These are phyloP conservation scores for Agrotis clavis DNA, from an alignment of 2,888 invertebrate species.

Conservation along the genomic window DNA sequence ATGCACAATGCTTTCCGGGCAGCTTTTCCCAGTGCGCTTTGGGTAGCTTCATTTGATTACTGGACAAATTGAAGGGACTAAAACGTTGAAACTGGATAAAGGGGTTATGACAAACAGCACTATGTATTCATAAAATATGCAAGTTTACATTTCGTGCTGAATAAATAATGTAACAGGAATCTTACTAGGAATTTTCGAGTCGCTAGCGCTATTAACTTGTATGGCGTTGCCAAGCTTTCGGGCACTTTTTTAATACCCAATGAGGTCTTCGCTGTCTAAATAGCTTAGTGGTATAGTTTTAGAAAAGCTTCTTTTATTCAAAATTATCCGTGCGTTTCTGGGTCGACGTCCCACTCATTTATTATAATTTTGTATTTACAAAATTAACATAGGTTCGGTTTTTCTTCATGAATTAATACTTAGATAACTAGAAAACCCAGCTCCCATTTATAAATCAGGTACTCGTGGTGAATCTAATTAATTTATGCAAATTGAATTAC, in stretches of 20 bases:
- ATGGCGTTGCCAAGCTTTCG: no score
- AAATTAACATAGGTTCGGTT: no score
- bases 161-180: background rate
- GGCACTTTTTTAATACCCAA: no score
- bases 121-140: slow-evolving; percentile 27
- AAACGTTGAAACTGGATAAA: background rate
- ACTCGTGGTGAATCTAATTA: slow-evolving; percentile 15
- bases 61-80: slow-evolving; percentile 18
- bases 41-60: slow-evolving; percentile 9
- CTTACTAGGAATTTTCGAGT: background rate
- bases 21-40: slow-evolving; percentile 1
- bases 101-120: background rate
- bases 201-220: background rate
- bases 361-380: background rate
- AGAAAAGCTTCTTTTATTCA: no score
- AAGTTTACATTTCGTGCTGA: slow-evolving; percentile 9
- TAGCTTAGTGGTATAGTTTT: no score
- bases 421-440: background rate
- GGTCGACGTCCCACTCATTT: no score
- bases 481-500: slow-evolving; percentile 29
- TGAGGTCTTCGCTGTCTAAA: no score
- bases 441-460: background rate
- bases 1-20: slow-evolving; percentile 14
- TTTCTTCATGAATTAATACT: background rate
- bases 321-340: no score